Percentiles rank a stretch among this genome's conserved stretches.
Evolutionary conservation across 2,797 vertebrate species (phyloP).

Genomic region (Falco biarmicus): DNA sequence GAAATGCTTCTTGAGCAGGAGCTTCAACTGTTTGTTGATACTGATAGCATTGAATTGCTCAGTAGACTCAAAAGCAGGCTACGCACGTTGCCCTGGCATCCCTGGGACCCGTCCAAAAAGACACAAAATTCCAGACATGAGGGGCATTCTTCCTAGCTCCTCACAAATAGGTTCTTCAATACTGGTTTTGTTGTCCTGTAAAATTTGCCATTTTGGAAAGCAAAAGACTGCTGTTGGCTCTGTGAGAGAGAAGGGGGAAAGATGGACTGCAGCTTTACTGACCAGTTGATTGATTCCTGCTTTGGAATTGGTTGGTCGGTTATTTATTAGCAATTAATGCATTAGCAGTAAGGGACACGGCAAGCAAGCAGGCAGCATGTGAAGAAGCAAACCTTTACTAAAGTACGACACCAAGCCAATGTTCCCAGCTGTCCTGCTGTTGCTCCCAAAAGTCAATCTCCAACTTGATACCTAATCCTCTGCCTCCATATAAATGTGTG

Average conservation of each 20-base stretch:
- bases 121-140: not conserved
- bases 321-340: not conserved
- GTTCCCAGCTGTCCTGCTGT: not conserved
- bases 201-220: not conserved
- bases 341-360: not conserved
- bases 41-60: not conserved
- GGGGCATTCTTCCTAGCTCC: not conserved
- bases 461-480: not conserved
- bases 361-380: not conserved
- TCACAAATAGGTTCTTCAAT: not conserved
- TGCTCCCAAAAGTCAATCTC: not conserved
- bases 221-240: not conserved
- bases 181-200: not conserved
- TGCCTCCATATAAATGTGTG: not conserved
- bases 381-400: not conserved
- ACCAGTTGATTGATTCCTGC: not conserved
- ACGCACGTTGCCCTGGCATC: not conserved
- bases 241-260: not conserved
- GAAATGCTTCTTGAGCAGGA: not conserved
- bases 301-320: not conserved
- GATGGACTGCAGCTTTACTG: not conserved
- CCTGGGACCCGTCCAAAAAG: not conserved
- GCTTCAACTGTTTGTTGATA: not conserved
- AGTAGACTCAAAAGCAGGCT: not conserved
- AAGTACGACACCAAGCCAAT: not conserved